Evolutionary conservation across 2,113 vertebrate species (phyloP).

Genomic region (Indicator indicator): DNA sequence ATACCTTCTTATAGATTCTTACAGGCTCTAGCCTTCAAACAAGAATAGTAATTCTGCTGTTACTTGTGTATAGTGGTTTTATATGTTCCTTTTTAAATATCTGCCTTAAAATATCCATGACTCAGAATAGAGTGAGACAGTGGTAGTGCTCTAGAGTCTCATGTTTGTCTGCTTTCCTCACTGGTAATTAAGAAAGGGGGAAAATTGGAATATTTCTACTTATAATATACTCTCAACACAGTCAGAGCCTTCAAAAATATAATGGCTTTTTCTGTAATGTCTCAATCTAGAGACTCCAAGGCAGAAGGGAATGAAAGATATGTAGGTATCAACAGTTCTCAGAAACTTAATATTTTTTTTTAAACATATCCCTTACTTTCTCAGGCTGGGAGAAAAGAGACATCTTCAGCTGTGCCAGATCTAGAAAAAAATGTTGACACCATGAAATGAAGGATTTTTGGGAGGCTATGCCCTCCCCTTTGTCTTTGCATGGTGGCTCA

Average conservation of each 20-base stretch:
- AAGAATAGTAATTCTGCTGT: not conserved
- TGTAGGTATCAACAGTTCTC: not conserved
- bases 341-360: not conserved
- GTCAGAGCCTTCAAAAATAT: not conserved
- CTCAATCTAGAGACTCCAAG: not conserved
- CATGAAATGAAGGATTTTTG: not conserved
- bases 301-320: not conserved
- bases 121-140: not conserved
- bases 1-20: not conserved
- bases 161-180: not conserved
- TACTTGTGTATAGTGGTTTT: not conserved
- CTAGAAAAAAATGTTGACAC: not conserved
- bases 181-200: not conserved
- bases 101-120: not conserved
- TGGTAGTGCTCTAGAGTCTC: not conserved
- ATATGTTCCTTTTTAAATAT: not conserved
- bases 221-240: not conserved
- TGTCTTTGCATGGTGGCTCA: not conserved
- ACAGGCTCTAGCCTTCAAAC: not conserved
- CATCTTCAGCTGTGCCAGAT: fast-evolving
- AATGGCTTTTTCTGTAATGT: not conserved
- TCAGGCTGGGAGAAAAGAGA: not conserved
- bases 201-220: not conserved
- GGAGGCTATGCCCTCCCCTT: not conserved
- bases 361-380: not conserved